Evolutionary conservation across 2,888 invertebrate species (phyloP).

Genomic region (Synanthedon formicaeformis): DNA sequence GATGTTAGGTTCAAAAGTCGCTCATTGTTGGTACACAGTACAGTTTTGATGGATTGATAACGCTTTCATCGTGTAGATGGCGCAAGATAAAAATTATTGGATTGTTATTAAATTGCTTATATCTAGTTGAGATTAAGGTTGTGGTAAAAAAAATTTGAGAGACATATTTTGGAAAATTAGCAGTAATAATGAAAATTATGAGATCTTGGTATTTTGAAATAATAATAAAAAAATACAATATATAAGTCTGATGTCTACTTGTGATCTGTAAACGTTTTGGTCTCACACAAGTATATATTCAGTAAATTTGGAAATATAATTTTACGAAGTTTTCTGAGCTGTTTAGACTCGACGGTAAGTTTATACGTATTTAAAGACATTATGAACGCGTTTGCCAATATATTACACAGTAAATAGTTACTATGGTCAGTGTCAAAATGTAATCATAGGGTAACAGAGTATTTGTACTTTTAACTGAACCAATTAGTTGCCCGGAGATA

Average conservation of each 20-base stretch:
- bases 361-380: not conserved
- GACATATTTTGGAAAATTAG: slow-evolving; percentile 64
- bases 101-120: slow-evolving; percentile 61
- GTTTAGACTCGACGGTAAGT: slow-evolving; percentile 25
- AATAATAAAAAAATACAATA: slow-evolving; percentile 27
- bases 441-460: slow-evolving; percentile 52
- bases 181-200: slow-evolving; percentile 37
- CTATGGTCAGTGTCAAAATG: slow-evolving; percentile 55
- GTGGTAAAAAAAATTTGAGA: slow-evolving; percentile 63
- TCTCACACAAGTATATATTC: not conserved
- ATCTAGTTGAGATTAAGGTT: slow-evolving; percentile 53
- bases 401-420: slow-evolving; percentile 14
- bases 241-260: slow-evolving; percentile 37
- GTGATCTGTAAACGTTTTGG: not conserved
- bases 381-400: slow-evolving; percentile 16
- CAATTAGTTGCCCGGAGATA: slow-evolving; percentile 32
- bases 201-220: slow-evolving; percentile 55
- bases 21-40: slow-evolving; percentile 2
- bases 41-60: slow-evolving; percentile 12
- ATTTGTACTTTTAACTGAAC: slow-evolving; percentile 29
- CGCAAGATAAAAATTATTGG: slow-evolving; percentile 35
- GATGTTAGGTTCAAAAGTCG: slow-evolving; percentile 25
- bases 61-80: slow-evolving; percentile 43
- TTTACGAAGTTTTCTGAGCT: slow-evolving; percentile 21
- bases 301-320: not conserved